Conservation (phyloP, 2,113 vertebrate genomes). For the Laterallus jamaicensis region DNA sequence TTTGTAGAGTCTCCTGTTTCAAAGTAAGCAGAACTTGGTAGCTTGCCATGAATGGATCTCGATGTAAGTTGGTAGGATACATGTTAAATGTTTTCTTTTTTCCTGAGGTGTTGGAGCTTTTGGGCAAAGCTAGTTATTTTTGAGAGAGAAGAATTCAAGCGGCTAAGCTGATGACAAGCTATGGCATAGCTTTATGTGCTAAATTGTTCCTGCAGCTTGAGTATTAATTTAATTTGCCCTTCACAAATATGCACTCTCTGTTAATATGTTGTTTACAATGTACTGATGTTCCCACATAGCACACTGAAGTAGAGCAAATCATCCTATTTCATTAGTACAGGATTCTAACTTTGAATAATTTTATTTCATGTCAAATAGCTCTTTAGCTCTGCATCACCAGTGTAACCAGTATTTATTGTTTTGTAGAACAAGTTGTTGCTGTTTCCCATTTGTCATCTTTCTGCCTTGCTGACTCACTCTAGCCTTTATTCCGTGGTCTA, state of each 20-base stretch:
- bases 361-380: conserved; percentile 58
- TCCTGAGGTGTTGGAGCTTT: neutral
- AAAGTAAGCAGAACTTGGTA: neutral
- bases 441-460: conserved; percentile 62
- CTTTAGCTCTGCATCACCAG: conserved; percentile 20
- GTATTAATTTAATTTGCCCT: conserved; percentile 24
- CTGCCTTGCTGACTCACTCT: conserved; percentile 46
- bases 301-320: conserved; percentile 4
- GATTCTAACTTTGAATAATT: conserved; percentile 54
- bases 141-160: neutral
- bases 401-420: conserved; percentile 60
- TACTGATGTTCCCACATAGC: conserved; percentile 14
- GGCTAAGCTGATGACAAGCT: neutral
- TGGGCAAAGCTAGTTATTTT: neutral
- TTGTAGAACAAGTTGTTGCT: conserved; percentile 63
- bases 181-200: neutral
- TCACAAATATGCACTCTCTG: neutral
- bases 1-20: neutral
- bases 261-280: conserved; percentile 20
- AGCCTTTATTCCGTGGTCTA: neutral
- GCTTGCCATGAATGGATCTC: neutral
- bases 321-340: conserved; percentile 50
- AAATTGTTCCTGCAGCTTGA: conserved; percentile 2
- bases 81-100: neutral
- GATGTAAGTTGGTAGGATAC: neutral